Base-by-base conservation (phyloP, 2,797 vertebrate genomes). In the Lerista edwardsae region DNA sequence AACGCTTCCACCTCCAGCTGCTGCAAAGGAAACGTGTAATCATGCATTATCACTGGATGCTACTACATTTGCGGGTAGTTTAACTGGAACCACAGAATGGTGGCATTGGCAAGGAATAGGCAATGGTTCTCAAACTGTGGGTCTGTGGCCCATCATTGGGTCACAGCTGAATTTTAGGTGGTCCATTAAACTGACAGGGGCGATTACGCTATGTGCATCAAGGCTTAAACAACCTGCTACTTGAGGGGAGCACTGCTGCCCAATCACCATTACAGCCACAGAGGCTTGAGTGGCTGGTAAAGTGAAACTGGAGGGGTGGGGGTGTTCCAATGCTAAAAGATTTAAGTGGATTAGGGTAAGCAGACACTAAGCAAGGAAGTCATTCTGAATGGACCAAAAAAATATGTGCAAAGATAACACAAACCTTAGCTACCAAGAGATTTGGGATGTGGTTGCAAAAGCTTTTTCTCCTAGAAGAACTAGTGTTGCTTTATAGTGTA, bases 1-100 rank as follows among this genome's bases (percentile, higher is more conserved):
- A 82, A 4, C 68, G 8, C 76, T 83, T 82, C 82, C 79, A 76
- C 73, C 74, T 80, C 73, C 78, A 86, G 83, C 84, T 86, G 79
- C 74, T 87, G 82, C 71, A 84, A 55, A 29, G 88, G 57, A 93
- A 41, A 27, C 71, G 79, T 90, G 85, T 88, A 92, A 90, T 79
- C 51, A 86, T 73, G 80, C 64, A 82, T 80, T 80, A 36, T 57
- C 65, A 82, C 0, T 2, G 81, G 39, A 86, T 0, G 0, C 41
- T 87, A 87, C 88, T 84, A 65, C 1, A 83, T 85, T 77, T 76
- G 77, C 36, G 47, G 73, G 31, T 34, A 76, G 73, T 81, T 83
- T 85, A 92, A 93, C 84, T 75, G 72, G 39, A 69, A 84, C 36
- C 71, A 83, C 41, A 75, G 59, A 12, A 36, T 44, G 7, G 71